Percentiles rank a stretch among this genome's conserved stretches.
Evolutionary conservation across 1,140 invertebrate species (phyloP).

Genomic region (Brachionus angularis): DNA sequence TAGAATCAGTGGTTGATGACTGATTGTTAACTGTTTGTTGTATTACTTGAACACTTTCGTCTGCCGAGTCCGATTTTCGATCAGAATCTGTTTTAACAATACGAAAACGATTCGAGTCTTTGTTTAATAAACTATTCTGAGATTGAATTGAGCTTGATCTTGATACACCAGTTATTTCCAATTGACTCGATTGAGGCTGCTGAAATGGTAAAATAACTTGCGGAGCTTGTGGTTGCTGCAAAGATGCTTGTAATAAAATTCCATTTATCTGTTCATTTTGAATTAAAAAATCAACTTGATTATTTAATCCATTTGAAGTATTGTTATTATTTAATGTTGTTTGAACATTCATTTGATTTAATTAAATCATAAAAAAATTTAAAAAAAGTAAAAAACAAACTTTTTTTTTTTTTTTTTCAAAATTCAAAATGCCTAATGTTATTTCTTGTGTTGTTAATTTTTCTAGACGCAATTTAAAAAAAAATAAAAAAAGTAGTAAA

Average conservation of each 20-base stretch:
- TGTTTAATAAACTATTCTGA: neutral
- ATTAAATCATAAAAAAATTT: no score
- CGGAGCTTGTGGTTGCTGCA: neutral
- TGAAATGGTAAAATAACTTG: neutral
- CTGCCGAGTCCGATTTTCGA: neutral
- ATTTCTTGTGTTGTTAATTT: no score
- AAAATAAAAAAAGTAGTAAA: no score
- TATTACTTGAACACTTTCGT: neutral
- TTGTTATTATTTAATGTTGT: slow-evolving; percentile 9
- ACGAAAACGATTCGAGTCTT: slow-evolving; percentile 32
- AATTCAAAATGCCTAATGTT: no score
- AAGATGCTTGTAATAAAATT: no score
- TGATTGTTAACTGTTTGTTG: no score
- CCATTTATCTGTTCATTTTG: neutral
- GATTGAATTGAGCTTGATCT: slow-evolving; percentile 2
- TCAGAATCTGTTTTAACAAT: slow-evolving; percentile 39
- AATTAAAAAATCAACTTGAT: slow-evolving; percentile 1
- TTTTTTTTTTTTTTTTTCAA: no score
- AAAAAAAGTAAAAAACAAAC: no score
- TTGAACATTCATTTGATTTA: slow-evolving; percentile 41
- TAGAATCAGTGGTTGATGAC: no score
- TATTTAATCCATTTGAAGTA: slow-evolving; percentile 28
- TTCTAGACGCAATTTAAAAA: no score
- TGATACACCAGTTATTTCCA: slow-evolving; percentile 23
- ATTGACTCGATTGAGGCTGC: slow-evolving; percentile 25